Evolutionary conservation across 2,113 vertebrate species (phyloP).

Genomic region (Puma concolor): DNA sequence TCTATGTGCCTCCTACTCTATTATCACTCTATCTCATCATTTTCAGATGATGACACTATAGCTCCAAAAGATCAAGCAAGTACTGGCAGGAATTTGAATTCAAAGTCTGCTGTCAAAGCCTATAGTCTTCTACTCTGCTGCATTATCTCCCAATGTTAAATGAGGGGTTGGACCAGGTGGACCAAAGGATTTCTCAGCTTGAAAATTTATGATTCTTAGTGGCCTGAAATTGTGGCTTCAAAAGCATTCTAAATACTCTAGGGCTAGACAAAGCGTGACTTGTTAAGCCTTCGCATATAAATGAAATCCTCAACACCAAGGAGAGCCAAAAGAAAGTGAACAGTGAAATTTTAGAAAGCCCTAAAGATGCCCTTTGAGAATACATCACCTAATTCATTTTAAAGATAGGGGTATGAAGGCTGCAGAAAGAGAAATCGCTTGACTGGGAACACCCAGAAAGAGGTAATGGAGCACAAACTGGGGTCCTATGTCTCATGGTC

Average conservation of each 20-base stretch:
- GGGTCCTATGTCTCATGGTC: neutral
- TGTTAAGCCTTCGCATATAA: conserved; percentile 11
- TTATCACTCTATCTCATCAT: neutral
- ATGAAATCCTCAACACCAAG: conserved; percentile 26
- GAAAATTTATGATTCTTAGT: conserved; percentile 25
- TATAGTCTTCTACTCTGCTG: conserved; percentile 8
- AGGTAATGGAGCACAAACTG: neutral
- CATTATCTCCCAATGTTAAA: neutral
- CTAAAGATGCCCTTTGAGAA: neutral
- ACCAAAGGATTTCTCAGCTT: conserved; percentile 32
- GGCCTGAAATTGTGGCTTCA: conserved; percentile 28
- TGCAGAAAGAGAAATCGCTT: conserved; percentile 19
- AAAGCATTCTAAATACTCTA: conserved; percentile 41
- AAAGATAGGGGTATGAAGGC: neutral
- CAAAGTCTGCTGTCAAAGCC: neutral
- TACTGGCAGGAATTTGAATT: conserved; percentile 24
- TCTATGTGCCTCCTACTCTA: neutral
- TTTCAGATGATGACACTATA: conserved; percentile 5
- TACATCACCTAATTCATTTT: neutral
- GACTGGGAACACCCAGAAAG: conserved; percentile 18
- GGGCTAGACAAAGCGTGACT: neutral
- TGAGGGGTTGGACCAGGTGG: neutral
- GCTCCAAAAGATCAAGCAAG: conserved; percentile 23
- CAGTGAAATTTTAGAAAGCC: conserved; percentile 18
- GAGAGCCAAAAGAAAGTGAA: neutral